Evolutionary conservation across 2,797 vertebrate genomes (phyloP).

Genomic region (Sebastes matsubarae): DNA sequence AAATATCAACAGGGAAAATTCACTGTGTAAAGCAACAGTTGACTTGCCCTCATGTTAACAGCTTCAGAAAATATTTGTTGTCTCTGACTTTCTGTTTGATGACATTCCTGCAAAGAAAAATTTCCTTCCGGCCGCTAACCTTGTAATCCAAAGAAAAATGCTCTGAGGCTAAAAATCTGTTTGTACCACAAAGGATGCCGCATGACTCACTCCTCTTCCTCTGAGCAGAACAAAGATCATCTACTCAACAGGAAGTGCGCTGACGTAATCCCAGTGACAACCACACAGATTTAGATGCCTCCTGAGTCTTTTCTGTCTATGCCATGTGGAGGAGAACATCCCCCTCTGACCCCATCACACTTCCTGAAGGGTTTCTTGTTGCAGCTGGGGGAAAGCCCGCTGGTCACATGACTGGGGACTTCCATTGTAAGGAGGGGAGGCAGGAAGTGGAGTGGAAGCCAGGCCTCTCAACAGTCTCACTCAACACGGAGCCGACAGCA

Average conservation of each 20-base stretch:
- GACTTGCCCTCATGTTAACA: not conserved
- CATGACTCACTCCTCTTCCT: constrained; percentile 51
- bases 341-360: constrained; percentile 25
- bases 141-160: constrained; percentile 31
- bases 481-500: constrained; percentile 65
- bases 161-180: constrained; percentile 5
- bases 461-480: constrained; percentile 70
- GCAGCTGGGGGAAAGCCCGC: constrained; percentile 55
- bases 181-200: constrained; percentile 46
- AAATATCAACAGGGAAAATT: not conserved
- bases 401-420: constrained; percentile 71
- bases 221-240: constrained; percentile 51
- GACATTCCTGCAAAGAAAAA: constrained; percentile 4
- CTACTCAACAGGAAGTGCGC: constrained; percentile 51
- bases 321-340: constrained; percentile 32
- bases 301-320: constrained; percentile 32
- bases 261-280: constrained; percentile 49
- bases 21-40: not conserved
- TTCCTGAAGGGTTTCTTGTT: constrained; percentile 64
- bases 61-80: not conserved
- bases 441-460: constrained; percentile 77
- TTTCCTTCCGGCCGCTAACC: not conserved
- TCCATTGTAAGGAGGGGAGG: constrained; percentile 74
- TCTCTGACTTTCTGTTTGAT: not conserved
- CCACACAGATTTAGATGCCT: constrained; percentile 36